Evolutionary conservation across 2,113 vertebrate genomes (phyloP).

Genomic region (Archilochus colubris): DNA sequence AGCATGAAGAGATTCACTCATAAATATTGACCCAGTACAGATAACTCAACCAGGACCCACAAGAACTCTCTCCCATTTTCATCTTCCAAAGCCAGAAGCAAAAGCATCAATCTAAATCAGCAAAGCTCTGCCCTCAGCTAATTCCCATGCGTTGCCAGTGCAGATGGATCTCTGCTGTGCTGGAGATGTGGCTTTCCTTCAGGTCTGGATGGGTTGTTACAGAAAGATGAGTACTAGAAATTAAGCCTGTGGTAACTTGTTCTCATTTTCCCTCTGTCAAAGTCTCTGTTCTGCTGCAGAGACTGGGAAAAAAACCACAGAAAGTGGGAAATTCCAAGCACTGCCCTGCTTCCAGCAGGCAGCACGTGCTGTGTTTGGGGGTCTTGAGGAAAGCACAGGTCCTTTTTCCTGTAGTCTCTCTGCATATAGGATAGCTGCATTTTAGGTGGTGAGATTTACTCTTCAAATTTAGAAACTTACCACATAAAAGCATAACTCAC

Average conservation of each 20-base stretch:
- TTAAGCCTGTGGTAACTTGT: neutral
- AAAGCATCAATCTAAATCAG: neutral
- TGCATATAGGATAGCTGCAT: neutral
- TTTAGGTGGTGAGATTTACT: neutral
- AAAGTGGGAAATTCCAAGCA: neutral
- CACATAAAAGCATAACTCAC: neutral
- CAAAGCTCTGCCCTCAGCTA: neutral
- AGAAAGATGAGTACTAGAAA: neutral
- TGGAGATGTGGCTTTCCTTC: neutral
- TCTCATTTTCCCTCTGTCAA: neutral
- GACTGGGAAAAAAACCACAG: neutral
- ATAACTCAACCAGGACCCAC: neutral
- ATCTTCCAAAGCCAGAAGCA: neutral
- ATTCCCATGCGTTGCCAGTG: neutral
- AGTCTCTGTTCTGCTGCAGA: neutral
- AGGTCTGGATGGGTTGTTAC: neutral
- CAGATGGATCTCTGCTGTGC: neutral
- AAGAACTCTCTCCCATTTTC: neutral
- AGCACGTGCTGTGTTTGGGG: accelerated
- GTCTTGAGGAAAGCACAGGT: neutral
- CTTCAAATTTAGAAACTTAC: neutral
- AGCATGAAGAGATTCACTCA: neutral
- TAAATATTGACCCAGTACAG: neutral
- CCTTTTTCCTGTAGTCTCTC: neutral
- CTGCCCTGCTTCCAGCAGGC: neutral